A percentile compares a stretch with the other conserved stretches of the same genome.
Conservation (phyloP, 2,113 vertebrate genomes). For the Macrotus californicus region DNA sequence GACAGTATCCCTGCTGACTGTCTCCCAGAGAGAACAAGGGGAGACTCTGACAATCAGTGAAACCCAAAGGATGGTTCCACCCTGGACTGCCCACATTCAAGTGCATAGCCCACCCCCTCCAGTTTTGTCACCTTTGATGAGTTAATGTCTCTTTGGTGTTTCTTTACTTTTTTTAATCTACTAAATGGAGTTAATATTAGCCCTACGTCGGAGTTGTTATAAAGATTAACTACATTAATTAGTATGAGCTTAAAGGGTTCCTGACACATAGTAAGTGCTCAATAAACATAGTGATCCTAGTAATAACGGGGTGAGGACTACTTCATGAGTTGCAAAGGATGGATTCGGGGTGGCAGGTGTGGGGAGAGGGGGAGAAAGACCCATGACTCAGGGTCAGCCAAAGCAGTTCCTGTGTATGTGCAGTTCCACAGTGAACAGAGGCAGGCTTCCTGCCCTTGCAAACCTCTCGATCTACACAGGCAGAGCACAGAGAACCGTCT, state of each 20-base stretch:
- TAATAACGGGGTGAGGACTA: background rate
- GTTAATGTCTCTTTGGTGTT: background rate
- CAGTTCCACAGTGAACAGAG: background rate
- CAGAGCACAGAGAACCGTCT: background rate
- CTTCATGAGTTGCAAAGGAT: background rate
- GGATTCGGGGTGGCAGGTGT: background rate
- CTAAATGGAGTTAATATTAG: background rate
- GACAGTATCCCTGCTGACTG: background rate
- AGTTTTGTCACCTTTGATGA: background rate
- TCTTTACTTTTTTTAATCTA: background rate
- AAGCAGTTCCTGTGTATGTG: background rate
- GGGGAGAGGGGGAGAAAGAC: background rate
- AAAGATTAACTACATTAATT: background rate
- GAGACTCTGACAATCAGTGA: background rate
- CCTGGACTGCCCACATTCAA: background rate
- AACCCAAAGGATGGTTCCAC: background rate
- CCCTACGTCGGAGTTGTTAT: background rate
- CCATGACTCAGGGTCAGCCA: accelerated
- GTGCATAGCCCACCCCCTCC: background rate
- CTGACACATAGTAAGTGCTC: background rate
- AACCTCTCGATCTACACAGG: background rate
- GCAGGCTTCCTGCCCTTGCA: background rate
- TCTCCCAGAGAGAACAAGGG: background rate
- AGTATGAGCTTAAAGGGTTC: background rate
- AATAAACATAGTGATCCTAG: background rate